Evolutionary conservation across 2,113 vertebrate species (phyloP).

Genomic region (Polypterus senegalus): DNA sequence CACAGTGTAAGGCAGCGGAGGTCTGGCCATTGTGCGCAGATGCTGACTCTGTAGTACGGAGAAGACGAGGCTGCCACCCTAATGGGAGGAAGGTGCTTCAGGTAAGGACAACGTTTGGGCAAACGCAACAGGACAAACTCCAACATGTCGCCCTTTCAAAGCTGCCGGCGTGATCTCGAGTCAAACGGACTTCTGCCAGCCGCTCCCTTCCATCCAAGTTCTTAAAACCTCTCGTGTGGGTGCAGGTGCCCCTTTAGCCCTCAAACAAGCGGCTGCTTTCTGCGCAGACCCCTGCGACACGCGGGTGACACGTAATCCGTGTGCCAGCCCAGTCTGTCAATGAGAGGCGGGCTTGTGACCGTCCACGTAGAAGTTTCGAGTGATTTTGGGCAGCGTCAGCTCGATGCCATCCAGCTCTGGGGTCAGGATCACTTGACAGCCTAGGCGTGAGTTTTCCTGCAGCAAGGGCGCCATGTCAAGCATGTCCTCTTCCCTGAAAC

Average conservation of each 20-base stretch:
- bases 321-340: conserved; percentile 32
- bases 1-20: no score
- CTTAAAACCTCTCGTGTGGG: background rate
- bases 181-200: background rate
- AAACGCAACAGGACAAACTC: no score
- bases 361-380: conserved; percentile 85
- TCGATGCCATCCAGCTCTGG: conserved; percentile 64
- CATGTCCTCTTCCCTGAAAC: conserved; percentile 78
- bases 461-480: conserved; percentile 81
- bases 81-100: no score
- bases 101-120: no score
- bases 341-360: conserved; percentile 80
- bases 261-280: background rate
- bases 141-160: no score
- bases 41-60: no score
- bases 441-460: conserved; percentile 75
- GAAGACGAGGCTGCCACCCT: no score
- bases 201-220: background rate
- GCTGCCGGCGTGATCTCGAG: background rate
- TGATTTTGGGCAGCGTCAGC: conserved; percentile 70
- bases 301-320: background rate
- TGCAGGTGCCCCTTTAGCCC: background rate
- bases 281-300: background rate
- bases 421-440: conserved; percentile 74
- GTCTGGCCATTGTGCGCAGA: no score